Percentiles rank a stretch among this genome's conserved stretches.
These are phyloP conservation scores for Thomomys bottae DNA, from an alignment of 2,113 vertebrate genomes.

Conservation along the genomic window DNA sequence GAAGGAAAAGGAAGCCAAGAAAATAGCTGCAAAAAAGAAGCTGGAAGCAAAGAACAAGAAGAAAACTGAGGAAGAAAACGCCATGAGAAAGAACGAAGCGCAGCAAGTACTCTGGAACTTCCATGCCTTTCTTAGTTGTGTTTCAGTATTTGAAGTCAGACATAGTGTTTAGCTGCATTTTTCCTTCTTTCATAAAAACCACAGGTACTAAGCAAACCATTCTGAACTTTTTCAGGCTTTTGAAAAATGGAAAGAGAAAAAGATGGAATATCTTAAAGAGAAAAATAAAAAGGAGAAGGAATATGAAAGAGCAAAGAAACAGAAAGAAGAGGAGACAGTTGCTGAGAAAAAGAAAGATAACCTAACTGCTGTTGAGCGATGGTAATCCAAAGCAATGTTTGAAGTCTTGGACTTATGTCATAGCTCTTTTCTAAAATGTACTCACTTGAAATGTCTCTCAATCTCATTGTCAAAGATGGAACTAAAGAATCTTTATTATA, in stretches of 20 bases:
- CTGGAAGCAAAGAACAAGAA: constrained; percentile 84
- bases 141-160: not conserved
- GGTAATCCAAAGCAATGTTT: constrained; percentile 84
- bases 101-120: constrained; percentile 83
- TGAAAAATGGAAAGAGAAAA: constrained; percentile 93
- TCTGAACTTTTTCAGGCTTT: constrained; percentile 89
- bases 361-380: constrained; percentile 89
- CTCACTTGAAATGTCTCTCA: not conserved
- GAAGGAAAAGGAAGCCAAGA: constrained; percentile 88
- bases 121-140: not conserved
- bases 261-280: constrained; percentile 87
- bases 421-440: not conserved
- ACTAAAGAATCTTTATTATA: not conserved
- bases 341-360: constrained; percentile 88
- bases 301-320: constrained; percentile 86
- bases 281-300: constrained; percentile 87
- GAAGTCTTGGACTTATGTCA: not conserved
- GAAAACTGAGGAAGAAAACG: constrained; percentile 84
- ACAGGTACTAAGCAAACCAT: not conserved
- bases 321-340: constrained; percentile 86
- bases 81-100: constrained; percentile 87
- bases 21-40: constrained; percentile 85
- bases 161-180: not conserved
- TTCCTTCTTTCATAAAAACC: not conserved
- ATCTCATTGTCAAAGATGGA: not conserved